Conservation (phyloP, 2,888 invertebrate species). For the Tenthredo distinguenda region DNA sequence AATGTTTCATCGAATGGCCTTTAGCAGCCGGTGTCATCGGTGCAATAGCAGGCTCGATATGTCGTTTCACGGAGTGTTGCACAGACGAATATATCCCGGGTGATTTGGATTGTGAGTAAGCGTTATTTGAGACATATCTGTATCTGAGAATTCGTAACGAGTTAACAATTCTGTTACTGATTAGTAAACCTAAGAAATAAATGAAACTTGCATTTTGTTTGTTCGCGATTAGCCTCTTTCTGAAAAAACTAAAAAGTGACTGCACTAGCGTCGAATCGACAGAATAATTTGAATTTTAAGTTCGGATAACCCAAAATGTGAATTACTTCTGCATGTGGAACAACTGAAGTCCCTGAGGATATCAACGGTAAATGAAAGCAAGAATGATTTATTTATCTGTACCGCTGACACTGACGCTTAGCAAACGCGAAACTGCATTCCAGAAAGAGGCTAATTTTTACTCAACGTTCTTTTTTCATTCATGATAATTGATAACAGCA, state of each 20-base stretch:
- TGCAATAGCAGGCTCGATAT: conserved; percentile 68
- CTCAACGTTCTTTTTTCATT: neutral
- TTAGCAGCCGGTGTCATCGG: conserved; percentile 59
- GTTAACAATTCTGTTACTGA: neutral
- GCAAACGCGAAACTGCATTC: too few relatives aligned
- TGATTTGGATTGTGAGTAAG: conserved; percentile 79
- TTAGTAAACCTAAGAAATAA: neutral
- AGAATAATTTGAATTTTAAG: neutral
- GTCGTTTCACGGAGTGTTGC: conserved; percentile 83
- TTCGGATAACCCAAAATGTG: neutral
- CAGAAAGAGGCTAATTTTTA: too few relatives aligned
- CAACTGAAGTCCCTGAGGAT: too few relatives aligned
- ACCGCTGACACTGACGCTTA: too few relatives aligned
- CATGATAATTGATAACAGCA: neutral
- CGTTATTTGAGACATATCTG: neutral
- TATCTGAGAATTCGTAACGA: neutral
- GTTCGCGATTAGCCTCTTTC: neutral
- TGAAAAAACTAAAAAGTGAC: neutral
- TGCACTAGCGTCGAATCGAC: neutral
- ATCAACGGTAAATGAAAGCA: too few relatives aligned
- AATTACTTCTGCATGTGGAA: too few relatives aligned
- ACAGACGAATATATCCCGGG: conserved; percentile 80
- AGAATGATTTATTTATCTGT: too few relatives aligned
- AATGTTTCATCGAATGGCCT: conserved; percentile 66
- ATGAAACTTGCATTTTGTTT: neutral